Evolutionary conservation across 2,113 vertebrate species (phyloP).

Genomic region (Pelobates fuscus): DNA sequence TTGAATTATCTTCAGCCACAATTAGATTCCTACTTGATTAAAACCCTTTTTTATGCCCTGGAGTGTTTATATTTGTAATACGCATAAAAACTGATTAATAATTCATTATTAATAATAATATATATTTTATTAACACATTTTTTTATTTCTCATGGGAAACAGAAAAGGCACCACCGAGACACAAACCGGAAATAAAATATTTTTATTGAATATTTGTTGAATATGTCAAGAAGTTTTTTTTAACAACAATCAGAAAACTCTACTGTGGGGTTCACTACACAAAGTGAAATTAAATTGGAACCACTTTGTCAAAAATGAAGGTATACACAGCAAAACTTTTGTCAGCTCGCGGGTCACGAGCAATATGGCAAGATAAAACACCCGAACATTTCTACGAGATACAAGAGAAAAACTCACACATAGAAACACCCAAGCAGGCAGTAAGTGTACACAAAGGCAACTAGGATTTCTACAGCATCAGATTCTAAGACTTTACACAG

Average conservation of each 20-base stretch:
- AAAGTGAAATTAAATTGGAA: slow-evolving; percentile 96
- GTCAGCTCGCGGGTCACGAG: slow-evolving; percentile 83
- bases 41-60: too few relatives aligned
- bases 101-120: not conserved
- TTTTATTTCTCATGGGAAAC: too few relatives aligned
- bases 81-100: not conserved
- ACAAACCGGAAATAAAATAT: slow-evolving; percentile 99
- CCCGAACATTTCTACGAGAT: slow-evolving; percentile 93
- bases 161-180: too few relatives aligned
- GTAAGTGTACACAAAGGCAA: slow-evolving; percentile 99
- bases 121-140: too few relatives aligned
- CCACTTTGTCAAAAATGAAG: slow-evolving; percentile 98
- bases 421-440: slow-evolving; percentile 99
- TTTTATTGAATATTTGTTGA: slow-evolving; percentile 98
- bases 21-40: too few relatives aligned
- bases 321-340: slow-evolving; percentile 91
- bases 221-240: slow-evolving; percentile 97
- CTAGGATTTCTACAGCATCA: slow-evolving; percentile 99
- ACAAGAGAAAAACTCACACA: slow-evolving; percentile 97
- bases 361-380: slow-evolving; percentile 94
- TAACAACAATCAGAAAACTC: slow-evolving; percentile 98
- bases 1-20: too few relatives aligned
- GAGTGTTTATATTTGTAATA: too few relatives aligned
- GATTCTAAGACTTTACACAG: slow-evolving; percentile 97
- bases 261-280: slow-evolving; percentile 98